A percentile compares a stretch with the other conserved stretches of the same genome.
phyloP scores from a whole-genome alignment of 2,113 vertebrate species.

The Xiphophorus maculatus region DNA sequence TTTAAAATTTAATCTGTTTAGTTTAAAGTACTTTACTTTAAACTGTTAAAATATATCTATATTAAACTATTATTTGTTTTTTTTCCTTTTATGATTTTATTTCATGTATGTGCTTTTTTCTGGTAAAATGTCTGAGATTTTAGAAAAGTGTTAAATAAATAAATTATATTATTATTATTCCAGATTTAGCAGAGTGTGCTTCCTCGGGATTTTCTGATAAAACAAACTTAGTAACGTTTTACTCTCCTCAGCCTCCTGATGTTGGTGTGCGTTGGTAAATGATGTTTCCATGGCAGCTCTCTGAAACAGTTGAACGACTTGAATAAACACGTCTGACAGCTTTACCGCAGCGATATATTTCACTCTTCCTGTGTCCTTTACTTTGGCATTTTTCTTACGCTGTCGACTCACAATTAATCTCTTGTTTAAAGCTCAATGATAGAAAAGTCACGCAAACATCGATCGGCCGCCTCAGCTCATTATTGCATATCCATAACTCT shows the following conservation, averaged over 20 bases:
- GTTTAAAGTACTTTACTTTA: background rate
- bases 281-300: slow-evolving; percentile 46
- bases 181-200: background rate
- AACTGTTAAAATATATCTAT: no score
- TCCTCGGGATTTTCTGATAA: background rate
- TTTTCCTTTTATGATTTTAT: no score
- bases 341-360: slow-evolving; percentile 69
- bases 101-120: no score
- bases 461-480: slow-evolving; percentile 76
- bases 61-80: no score
- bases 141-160: no score
- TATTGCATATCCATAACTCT: slow-evolving; percentile 82
- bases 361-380: slow-evolving; percentile 69
- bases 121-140: no score
- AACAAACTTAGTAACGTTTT: background rate
- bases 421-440: slow-evolving; percentile 71
- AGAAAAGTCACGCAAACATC: slow-evolving; percentile 69
- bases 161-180: background rate
- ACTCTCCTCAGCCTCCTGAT: no score
- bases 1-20: background rate
- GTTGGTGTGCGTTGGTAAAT: slow-evolving; percentile 13
- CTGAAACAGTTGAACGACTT: slow-evolving; percentile 62
- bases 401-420: slow-evolving; percentile 74
- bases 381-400: slow-evolving; percentile 74
- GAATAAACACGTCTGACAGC: slow-evolving; percentile 67